These are phyloP conservation scores for Ornithoptera alexandrae DNA, from an alignment of 2,888 invertebrate genomes.

Conservation along the genomic window DNA sequence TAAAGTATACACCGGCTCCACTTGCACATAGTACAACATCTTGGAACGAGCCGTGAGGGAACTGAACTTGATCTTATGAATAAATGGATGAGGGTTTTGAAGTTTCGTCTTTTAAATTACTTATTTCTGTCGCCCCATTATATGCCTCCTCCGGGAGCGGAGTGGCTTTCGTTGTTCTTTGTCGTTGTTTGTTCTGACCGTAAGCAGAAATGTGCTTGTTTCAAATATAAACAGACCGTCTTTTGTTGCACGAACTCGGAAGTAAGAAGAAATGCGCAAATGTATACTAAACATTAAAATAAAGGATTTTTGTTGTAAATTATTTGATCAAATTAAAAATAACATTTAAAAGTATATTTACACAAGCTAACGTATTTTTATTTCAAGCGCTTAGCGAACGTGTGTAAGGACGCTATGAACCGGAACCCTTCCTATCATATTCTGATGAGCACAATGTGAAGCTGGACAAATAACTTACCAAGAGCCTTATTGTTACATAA, in stretches of 20 bases:
- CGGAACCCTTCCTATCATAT: too few relatives aligned
- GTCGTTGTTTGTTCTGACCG: conserved; percentile 44
- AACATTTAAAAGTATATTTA: too few relatives aligned
- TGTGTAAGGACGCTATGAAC: too few relatives aligned
- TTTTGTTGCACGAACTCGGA: conserved; percentile 32
- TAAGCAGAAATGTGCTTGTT: conserved; percentile 35
- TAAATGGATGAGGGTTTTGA: conserved; percentile 26
- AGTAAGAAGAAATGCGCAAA: conserved; percentile 7
- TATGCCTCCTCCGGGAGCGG: conserved; percentile 40
- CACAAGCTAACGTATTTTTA: too few relatives aligned
- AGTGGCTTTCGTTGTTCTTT: conserved; percentile 39
- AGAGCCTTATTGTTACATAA: too few relatives aligned
- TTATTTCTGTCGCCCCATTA: conserved; percentile 40
- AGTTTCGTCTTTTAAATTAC: conserved; percentile 41
- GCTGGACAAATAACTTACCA: too few relatives aligned
- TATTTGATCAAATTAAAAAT: too few relatives aligned
- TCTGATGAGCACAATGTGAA: too few relatives aligned
- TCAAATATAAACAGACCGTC: conserved; percentile 42
- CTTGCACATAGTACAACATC: conserved; percentile 14
- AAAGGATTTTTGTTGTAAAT: too few relatives aligned
- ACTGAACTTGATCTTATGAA: conserved; percentile 31
- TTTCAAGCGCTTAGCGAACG: too few relatives aligned
- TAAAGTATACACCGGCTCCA: background rate
- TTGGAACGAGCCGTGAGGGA: conserved; percentile 22
- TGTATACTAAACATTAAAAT: background rate